Evolutionary conservation across 2,888 invertebrate species (phyloP), one percentile per base, ranked within the genome.

Genomic region (Conops quadrifasciatus): DNA sequence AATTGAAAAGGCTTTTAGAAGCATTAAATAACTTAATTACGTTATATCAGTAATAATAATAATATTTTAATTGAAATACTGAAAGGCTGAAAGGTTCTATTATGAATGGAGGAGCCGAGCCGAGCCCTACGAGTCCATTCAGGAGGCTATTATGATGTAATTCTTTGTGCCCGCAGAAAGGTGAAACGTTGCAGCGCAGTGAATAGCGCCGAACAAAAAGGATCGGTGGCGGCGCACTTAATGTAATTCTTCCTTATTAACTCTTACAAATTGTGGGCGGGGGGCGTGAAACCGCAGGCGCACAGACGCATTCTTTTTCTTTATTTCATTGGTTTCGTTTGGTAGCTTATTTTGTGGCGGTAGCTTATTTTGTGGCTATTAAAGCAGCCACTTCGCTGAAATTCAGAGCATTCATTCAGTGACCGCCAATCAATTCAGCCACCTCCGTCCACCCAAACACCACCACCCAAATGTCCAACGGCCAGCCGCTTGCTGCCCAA

Each of bases 21-120:
- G 56, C 58, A 58, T 58, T 58, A 58, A 58, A 58, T 58, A 58
- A 58, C 58, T 58, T 58, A 58, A 58, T 58, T 58, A 58, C 24
- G 26, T 58, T 58, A 28, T 58, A 58, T 58, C 58, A 58, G 26
- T 58, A 58, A 58, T 58, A 58, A 58, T 58, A 58, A 26, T 58
- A 58, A 58, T 58, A 58, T 28, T 58, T 58, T 58, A 58, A 58
- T 58, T 58, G 28, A 24, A 58, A 58, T 24, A 28, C 58, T 58
- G 26, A 2, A 3, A 13, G 36, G 36, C 36, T 58, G 58, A 58
- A 58, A 24, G 58, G 28, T 19, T 21, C 58, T 4, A 36, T 36
- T 36, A 36, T 36, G 36, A 36, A 36, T 36, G 4, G 36, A 36
- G 36, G 36, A 36, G 36, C 36, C n/a, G n/a, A 36, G 36, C 36